Evolutionary conservation across 2,797 vertebrate genomes (phyloP).

Genomic region (Acomys russatus): DNA sequence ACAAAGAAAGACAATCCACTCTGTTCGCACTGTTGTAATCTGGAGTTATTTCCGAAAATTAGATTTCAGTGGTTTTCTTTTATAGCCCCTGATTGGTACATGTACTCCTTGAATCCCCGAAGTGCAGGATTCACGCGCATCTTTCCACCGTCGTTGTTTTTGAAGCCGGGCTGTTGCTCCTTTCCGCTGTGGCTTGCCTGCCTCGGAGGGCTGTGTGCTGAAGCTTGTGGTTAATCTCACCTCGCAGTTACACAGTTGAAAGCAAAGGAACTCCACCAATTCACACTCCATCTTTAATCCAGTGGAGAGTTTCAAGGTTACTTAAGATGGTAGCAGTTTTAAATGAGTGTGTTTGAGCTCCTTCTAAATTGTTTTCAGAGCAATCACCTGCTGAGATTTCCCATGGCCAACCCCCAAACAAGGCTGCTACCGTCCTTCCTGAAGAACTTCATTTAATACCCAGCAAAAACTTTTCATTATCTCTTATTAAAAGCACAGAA

Average conservation of each 20-base stretch:
- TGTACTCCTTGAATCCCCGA: neutral
- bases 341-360: neutral
- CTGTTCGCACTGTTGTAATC: constrained; percentile 18
- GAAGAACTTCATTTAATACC: constrained; percentile 28
- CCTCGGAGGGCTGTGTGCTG: constrained; percentile 68
- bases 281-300: constrained; percentile 37
- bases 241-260: constrained; percentile 35
- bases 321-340: constrained; percentile 48
- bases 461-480: constrained; percentile 60
- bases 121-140: constrained; percentile 13
- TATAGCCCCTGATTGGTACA: neutral
- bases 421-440: neutral
- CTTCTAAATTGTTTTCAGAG: constrained; percentile 9
- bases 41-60: constrained; percentile 57
- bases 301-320: constrained; percentile 49
- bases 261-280: constrained; percentile 46
- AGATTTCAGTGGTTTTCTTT: constrained; percentile 51
- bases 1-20: constrained; percentile 53
- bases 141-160: constrained; percentile 55
- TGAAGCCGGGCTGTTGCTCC: constrained; percentile 47
- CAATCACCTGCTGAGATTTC: constrained; percentile 61
- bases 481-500: constrained; percentile 5
- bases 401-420: neutral
- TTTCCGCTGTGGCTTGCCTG: constrained; percentile 64
- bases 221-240: constrained; percentile 70